Percentiles rank a stretch among this genome's conserved stretches.
Conservation (phyloP, 2,888 invertebrate genomes). For the Endotricha flammealis region DNA sequence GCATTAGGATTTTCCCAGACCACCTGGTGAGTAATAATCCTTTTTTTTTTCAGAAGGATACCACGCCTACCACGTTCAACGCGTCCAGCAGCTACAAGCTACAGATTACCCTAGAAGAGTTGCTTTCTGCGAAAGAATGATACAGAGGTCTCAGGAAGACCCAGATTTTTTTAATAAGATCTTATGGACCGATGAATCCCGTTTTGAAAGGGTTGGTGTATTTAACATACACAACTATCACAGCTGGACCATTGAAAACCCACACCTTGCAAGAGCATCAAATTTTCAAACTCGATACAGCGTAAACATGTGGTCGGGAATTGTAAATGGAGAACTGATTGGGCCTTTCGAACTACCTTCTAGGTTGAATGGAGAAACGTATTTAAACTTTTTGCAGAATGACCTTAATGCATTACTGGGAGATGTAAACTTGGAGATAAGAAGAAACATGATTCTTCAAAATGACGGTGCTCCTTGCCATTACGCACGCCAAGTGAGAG, state of each 20-base stretch:
- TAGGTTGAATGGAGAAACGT: not conserved
- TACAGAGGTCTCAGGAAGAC: conserved; percentile 13
- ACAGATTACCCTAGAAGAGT: conserved; percentile 13
- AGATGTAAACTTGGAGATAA: conserved; percentile 10
- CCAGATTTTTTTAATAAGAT: conserved; percentile 23
- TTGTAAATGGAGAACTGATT: conserved; percentile 15
- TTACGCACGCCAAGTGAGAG: conserved; percentile 8
- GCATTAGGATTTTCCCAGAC: too few relatives aligned
- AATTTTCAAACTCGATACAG: conserved; percentile 17
- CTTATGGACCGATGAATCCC: conserved; percentile 23
- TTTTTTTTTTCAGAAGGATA: conserved; percentile 12
- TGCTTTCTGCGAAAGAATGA: conserved; percentile 16
- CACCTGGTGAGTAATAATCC: too few relatives aligned
- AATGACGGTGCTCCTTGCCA: conserved; percentile 16
- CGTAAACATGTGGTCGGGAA: conserved; percentile 17
- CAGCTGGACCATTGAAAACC: conserved; percentile 21
- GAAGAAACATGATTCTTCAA: conserved; percentile 12
- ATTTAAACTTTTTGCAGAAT: too few relatives aligned
- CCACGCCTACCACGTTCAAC: conserved; percentile 17
- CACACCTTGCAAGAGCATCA: conserved; percentile 14
- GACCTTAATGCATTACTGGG: not conserved
- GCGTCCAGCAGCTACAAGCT: conserved; percentile 16
- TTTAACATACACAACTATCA: conserved; percentile 27
- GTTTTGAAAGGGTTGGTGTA: conserved; percentile 19
- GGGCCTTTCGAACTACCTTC: conserved; percentile 13